Conservation (phyloP, 2,888 invertebrate species). For the Andrena dorsata region DNA sequence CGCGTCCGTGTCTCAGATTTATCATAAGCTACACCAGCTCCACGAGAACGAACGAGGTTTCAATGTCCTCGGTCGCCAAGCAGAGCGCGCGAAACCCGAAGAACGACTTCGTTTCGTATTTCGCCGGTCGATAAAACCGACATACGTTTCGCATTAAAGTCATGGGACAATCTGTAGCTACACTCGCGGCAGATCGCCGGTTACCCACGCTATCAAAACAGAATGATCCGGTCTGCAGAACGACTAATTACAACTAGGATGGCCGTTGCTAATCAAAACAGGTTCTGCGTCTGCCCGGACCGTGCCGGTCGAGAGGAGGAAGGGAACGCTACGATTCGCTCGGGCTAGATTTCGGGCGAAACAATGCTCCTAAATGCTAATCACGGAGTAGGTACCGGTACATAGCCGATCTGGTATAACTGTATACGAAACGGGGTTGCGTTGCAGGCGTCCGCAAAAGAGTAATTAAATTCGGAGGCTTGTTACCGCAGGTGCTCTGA, state of each 20-base stretch:
- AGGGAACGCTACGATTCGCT: conserved; percentile 1
- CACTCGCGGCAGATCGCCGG: neutral
- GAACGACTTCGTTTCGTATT: neutral
- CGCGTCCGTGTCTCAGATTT: conserved; percentile 51
- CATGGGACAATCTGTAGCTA: neutral
- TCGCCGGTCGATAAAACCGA: conserved; percentile 28
- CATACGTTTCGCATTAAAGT: neutral
- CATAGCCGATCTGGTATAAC: conserved; percentile 61
- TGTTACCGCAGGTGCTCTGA: too few relatives aligned
- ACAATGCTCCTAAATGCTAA: conserved; percentile 55
- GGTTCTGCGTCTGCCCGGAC: conserved; percentile 29
- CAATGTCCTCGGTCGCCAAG: neutral
- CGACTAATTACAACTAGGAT: conserved; percentile 42
- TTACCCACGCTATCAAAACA: neutral
- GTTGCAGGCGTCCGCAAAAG: conserved; percentile 53
- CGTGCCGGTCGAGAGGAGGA: neutral
- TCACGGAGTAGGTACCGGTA: conserved; percentile 64
- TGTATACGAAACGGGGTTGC: conserved; percentile 57
- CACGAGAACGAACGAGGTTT: neutral
- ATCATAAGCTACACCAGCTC: conserved; percentile 13
- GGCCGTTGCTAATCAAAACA: conserved; percentile 41
- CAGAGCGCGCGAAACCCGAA: neutral
- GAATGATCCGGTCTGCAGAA: conserved; percentile 15
- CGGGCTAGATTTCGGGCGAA: conserved; percentile 31
- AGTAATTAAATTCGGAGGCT: conserved; percentile 64